Evolutionary conservation across 1,140 invertebrate species (phyloP).

Genomic region (Zaprionus capensis): DNA sequence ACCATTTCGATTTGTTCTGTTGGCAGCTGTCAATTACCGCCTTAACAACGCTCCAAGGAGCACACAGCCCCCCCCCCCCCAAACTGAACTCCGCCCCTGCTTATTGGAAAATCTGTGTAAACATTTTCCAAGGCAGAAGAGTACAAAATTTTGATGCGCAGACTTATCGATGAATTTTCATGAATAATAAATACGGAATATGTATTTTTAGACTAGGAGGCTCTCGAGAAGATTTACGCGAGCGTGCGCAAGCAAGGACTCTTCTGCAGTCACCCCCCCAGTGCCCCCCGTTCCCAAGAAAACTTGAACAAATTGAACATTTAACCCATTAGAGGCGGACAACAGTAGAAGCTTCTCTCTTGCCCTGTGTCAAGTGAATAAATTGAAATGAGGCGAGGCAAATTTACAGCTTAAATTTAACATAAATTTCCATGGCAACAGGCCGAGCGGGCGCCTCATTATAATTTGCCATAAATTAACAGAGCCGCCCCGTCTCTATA

Average conservation of each 20-base stretch:
- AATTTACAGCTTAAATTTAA: slow-evolving; percentile 72
- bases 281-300: neutral
- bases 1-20: slow-evolving; percentile 30
- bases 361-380: slow-evolving; percentile 54
- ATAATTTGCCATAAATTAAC: slow-evolving; percentile 78
- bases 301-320: slow-evolving; percentile 76
- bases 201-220: slow-evolving; percentile 35
- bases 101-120: slow-evolving; percentile 47
- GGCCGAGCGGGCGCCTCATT: slow-evolving; percentile 55
- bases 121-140: slow-evolving; percentile 35
- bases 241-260: slow-evolving; percentile 9
- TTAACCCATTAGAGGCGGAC: slow-evolving; percentile 67
- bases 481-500: slow-evolving; percentile 17
- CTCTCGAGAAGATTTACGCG: slow-evolving; percentile 45
- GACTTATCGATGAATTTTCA: slow-evolving; percentile 82
- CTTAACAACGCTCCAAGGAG: slow-evolving; percentile 10
- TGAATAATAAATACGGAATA: slow-evolving; percentile 67
- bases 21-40: slow-evolving; percentile 50
- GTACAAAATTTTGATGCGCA: slow-evolving; percentile 47
- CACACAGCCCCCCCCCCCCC: neutral
- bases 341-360: neutral
- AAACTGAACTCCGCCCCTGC: neutral
- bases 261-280: neutral
- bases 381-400: slow-evolving; percentile 50
- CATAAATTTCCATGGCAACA: slow-evolving; percentile 79